Evolutionary conservation across 2,888 invertebrate genomes (phyloP).

Genomic region (Eupithecia tripunctaria): DNA sequence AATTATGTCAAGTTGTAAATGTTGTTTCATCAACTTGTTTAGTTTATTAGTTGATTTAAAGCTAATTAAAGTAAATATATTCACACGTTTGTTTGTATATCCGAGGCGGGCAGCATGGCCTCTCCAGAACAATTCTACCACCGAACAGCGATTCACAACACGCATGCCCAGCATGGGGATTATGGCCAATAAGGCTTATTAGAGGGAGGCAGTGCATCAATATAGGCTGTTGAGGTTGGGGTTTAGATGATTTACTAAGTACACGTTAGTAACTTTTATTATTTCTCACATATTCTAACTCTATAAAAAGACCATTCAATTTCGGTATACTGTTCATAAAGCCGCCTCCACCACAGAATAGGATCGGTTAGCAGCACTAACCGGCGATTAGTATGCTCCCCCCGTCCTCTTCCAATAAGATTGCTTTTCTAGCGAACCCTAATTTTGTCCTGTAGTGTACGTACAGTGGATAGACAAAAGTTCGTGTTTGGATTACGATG

Average conservation of each 20-base stretch:
- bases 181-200: too few species aligned
- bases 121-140: too few species aligned
- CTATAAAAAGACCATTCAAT: slow-evolving; percentile 15
- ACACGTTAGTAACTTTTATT: not conserved
- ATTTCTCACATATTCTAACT: slow-evolving; percentile 15
- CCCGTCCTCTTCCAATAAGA: slow-evolving; percentile 36
- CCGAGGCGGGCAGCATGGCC: too few species aligned
- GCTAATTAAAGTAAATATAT: not conserved
- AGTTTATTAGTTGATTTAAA: not conserved
- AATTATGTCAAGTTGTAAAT: not conserved
- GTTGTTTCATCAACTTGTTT: not conserved
- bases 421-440: slow-evolving; percentile 40
- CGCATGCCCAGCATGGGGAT: too few species aligned
- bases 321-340: slow-evolving; percentile 22
- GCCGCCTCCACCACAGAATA: slow-evolving; percentile 22
- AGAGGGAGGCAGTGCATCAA: too few species aligned
- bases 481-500: slow-evolving; percentile 7
- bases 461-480: slow-evolving; percentile 26
- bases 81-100: not conserved
- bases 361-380: slow-evolving; percentile 17
- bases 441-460: slow-evolving; percentile 42
- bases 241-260: not conserved
- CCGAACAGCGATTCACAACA: too few species aligned
- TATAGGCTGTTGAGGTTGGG: too few species aligned
- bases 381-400: slow-evolving; percentile 36